Percentiles rank a stretch among this genome's conserved stretches.
Conservation (phyloP, 2,888 invertebrate species). For the Cephus pygmeus region DNA sequence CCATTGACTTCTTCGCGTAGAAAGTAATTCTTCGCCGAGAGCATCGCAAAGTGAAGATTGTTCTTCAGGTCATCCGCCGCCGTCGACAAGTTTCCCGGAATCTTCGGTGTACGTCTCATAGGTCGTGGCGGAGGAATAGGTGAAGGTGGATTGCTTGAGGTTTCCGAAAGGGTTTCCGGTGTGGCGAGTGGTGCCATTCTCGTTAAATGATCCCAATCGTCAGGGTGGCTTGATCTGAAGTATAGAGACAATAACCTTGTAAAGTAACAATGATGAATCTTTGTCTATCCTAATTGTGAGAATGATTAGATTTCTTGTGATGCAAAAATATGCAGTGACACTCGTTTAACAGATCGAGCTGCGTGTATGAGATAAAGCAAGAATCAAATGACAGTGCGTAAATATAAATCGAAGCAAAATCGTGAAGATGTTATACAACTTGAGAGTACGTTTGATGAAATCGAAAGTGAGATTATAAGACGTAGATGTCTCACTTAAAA, state of each 20-base stretch:
- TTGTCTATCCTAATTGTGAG: background rate
- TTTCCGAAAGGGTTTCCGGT: conserved; percentile 84
- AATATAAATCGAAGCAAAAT: background rate
- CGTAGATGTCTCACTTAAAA: background rate
- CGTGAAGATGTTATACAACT: background rate
- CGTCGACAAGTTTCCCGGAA: conserved; percentile 73
- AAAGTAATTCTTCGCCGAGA: conserved; percentile 60
- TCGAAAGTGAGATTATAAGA: background rate
- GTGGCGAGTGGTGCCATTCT: conserved; percentile 82
- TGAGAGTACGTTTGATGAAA: background rate
- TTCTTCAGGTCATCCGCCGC: conserved; percentile 75
- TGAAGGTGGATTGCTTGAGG: conserved; percentile 80
- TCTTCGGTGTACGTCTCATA: conserved; percentile 75
- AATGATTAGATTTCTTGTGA: background rate
- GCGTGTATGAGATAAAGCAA: background rate
- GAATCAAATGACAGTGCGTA: background rate
- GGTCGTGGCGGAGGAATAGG: conserved; percentile 72
- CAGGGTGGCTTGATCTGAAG: conserved; percentile 37
- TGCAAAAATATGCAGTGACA: background rate
- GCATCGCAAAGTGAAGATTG: conserved; percentile 63
- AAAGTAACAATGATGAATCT: background rate
- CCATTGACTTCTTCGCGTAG: conserved; percentile 50
- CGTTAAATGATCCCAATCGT: conserved; percentile 54
- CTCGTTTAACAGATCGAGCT: background rate
- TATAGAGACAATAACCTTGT: background rate